These are phyloP conservation scores for Ellobius talpinus DNA, from an alignment of 2,113 vertebrate genomes.

Conservation along the genomic window DNA sequence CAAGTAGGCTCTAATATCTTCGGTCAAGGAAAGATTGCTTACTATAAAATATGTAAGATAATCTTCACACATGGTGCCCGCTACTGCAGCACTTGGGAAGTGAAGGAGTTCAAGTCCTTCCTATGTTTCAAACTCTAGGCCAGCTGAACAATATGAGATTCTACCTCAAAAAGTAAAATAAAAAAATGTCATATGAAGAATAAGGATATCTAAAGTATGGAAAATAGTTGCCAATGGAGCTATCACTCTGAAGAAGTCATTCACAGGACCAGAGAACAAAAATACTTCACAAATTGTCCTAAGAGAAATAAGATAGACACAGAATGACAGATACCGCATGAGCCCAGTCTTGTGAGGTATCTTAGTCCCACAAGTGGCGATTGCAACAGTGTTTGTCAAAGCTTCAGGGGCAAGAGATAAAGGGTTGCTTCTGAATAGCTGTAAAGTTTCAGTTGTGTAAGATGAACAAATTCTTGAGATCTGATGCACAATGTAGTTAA, in stretches of 20 bases:
- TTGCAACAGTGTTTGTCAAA: neutral
- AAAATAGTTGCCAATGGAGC: neutral
- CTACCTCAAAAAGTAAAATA: neutral
- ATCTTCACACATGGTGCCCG: too few relatives aligned
- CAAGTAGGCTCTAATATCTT: neutral
- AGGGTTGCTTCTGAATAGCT: neutral
- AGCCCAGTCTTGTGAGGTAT: neutral
- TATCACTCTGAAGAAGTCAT: neutral
- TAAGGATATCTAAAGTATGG: neutral
- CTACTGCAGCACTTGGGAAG: neutral
- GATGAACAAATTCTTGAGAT: neutral
- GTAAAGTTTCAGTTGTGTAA: neutral
- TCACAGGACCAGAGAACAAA: neutral
- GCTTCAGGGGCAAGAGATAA: neutral
- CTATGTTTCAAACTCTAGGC: neutral
- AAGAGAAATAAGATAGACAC: neutral
- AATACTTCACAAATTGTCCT: slow-evolving; percentile 12
- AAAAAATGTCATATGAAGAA: neutral
- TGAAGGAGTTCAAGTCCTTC: neutral
- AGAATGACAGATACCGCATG: neutral
- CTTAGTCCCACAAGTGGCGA: neutral
- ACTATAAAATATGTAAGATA: neutral
- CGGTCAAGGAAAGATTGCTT: slow-evolving; percentile 6
- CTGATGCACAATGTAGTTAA: neutral
- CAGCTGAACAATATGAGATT: neutral